phyloP scores from a whole-genome alignment of 2,113 vertebrate species.

The Riparia riparia region DNA sequence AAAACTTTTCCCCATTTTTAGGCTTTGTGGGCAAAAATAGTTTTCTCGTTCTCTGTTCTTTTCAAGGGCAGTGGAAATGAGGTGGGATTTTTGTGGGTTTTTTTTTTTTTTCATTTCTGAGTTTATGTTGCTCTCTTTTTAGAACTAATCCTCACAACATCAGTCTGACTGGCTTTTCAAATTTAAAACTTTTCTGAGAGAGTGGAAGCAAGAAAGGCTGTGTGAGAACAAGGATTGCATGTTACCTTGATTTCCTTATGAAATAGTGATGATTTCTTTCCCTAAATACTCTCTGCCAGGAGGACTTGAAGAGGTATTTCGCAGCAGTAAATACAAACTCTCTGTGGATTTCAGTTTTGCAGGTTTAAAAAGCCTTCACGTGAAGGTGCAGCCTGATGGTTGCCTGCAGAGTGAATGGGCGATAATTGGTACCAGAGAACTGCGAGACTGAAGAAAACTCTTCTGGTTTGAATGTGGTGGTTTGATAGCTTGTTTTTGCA shows the following conservation, averaged over 20 bases:
- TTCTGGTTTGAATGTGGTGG: no score
- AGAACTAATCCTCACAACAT: background rate
- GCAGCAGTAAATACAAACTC: background rate
- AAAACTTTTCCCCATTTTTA: background rate
- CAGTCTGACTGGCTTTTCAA: background rate
- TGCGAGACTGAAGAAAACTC: background rate
- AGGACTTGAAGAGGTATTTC: background rate
- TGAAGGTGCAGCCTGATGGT: background rate
- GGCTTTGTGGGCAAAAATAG: background rate
- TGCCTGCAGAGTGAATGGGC: background rate
- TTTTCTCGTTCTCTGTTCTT: background rate
- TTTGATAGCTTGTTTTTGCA: background rate
- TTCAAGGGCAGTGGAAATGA: background rate
- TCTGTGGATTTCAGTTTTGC: background rate
- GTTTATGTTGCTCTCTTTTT: background rate
- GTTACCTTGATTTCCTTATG: background rate
- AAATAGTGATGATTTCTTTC: background rate
- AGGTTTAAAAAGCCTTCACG: rapidly evolving
- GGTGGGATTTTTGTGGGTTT: no score
- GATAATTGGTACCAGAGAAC: background rate
- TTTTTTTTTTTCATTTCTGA: background rate
- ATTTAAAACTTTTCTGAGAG: background rate
- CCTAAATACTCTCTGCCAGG: background rate
- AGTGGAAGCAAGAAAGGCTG: background rate
- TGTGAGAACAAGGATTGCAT: background rate